Evolutionary conservation across 2,888 invertebrate genomes (phyloP).

Genomic region (Drosophila kambysellisi): DNA sequence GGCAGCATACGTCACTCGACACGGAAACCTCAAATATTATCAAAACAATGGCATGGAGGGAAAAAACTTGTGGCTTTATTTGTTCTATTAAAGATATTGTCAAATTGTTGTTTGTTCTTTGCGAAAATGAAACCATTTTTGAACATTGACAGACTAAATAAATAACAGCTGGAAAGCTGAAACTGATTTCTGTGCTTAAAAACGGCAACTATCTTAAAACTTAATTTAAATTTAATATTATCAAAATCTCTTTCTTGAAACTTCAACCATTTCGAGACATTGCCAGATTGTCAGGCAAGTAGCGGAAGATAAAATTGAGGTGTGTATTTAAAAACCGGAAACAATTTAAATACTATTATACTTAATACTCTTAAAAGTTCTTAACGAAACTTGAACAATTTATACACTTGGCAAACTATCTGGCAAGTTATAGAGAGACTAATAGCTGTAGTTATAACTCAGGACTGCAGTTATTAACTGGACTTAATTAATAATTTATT

Average conservation of each 20-base stretch:
- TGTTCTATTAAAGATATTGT: background rate
- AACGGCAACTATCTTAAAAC: background rate
- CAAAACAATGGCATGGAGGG: background rate
- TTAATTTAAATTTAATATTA: background rate
- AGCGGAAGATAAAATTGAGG: background rate
- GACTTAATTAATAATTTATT: no score
- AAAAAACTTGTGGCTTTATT: background rate
- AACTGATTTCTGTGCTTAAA: background rate
- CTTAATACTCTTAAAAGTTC: background rate
- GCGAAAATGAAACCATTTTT: background rate
- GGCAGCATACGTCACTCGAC: background rate
- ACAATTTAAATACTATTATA: background rate
- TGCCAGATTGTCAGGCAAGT: background rate
- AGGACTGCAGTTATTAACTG: no score
- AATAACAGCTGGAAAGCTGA: background rate
- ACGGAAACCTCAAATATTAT: slow-evolving; percentile 1
- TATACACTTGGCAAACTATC: background rate
- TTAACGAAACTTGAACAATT: background rate
- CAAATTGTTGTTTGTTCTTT: background rate
- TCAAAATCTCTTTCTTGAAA: background rate
- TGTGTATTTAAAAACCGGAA: background rate
- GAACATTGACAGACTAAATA: background rate
- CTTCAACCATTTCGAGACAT: background rate
- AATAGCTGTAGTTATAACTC: no score
- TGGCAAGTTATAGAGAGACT: no score